Percentiles rank a stretch among this genome's conserved stretches.
Conservation (phyloP, 2,797 vertebrate species). For the Sebastes steindachneri region DNA sequence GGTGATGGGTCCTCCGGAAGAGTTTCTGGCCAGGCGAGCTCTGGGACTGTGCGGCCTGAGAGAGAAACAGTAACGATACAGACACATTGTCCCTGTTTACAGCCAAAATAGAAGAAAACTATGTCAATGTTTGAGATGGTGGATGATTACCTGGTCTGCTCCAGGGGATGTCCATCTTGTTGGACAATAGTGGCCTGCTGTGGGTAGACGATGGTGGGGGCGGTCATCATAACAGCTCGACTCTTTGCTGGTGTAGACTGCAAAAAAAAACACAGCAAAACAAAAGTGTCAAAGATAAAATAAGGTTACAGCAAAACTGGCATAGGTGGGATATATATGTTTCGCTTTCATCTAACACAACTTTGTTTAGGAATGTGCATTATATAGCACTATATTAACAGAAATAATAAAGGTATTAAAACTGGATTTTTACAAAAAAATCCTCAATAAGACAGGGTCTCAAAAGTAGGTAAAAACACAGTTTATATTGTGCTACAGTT, state of each 20-base stretch:
- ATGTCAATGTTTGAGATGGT: neutral
- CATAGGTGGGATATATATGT: neutral
- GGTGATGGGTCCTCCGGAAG: slow-evolving; percentile 86
- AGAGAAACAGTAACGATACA: slow-evolving; percentile 31
- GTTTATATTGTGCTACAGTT: neutral
- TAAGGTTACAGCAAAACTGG: neutral
- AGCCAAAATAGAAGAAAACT: neutral
- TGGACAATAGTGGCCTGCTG: slow-evolving; percentile 81
- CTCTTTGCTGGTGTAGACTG: slow-evolving; percentile 81
- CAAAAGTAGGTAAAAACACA: neutral
- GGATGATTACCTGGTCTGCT: slow-evolving; percentile 85
- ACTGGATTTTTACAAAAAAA: neutral
- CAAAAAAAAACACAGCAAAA: neutral
- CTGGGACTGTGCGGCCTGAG: slow-evolving; percentile 91
- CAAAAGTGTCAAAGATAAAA: neutral
- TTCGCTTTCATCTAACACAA: neutral
- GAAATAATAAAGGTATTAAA: neutral
- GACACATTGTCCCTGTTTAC: slow-evolving; percentile 4
- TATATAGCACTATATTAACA: neutral
- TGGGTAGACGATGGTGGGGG: slow-evolving; percentile 90
- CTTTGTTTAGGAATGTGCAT: neutral
- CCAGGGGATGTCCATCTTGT: slow-evolving; percentile 82
- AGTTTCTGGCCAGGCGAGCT: slow-evolving; percentile 83
- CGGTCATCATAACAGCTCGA: slow-evolving; percentile 74
- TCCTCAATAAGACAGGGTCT: neutral